phyloP scores from a whole-genome alignment of 2,797 vertebrate species.

The Phrynocephalus forsythii region DNA sequence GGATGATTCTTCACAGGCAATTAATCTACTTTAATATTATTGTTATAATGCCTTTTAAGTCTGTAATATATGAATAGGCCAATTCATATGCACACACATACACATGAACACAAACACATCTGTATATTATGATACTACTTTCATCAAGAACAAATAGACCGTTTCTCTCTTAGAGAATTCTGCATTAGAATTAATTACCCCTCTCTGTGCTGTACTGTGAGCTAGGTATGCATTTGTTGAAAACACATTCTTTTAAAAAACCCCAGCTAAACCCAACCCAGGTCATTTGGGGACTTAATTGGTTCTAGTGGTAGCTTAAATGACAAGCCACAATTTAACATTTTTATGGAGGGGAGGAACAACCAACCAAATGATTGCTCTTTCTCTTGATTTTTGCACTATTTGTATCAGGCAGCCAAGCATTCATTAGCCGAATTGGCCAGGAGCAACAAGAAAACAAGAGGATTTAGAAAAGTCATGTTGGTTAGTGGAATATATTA shows the following conservation, averaged over 20 bases:
- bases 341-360: not conserved
- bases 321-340: not conserved
- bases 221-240: not conserved
- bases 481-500: not conserved
- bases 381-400: conserved; percentile 10
- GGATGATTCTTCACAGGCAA: no score
- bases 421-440: conserved; percentile 8
- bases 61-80: not conserved
- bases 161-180: not conserved
- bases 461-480: not conserved
- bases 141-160: not conserved
- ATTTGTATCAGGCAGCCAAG: not conserved
- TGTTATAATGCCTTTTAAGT: not conserved
- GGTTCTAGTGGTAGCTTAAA: not conserved
- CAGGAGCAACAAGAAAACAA: not conserved
- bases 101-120: not conserved
- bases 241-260: not conserved
- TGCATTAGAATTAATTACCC: not conserved
- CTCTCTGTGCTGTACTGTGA: not conserved
- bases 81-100: not conserved
- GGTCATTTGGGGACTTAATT: not conserved
- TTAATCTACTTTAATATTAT: not conserved
- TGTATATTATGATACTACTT: not conserved
- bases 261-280: not conserved
- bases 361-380: not conserved